phyloP scores from a whole-genome alignment of 2,888 invertebrate species.

The Ophion ellenae region DNA sequence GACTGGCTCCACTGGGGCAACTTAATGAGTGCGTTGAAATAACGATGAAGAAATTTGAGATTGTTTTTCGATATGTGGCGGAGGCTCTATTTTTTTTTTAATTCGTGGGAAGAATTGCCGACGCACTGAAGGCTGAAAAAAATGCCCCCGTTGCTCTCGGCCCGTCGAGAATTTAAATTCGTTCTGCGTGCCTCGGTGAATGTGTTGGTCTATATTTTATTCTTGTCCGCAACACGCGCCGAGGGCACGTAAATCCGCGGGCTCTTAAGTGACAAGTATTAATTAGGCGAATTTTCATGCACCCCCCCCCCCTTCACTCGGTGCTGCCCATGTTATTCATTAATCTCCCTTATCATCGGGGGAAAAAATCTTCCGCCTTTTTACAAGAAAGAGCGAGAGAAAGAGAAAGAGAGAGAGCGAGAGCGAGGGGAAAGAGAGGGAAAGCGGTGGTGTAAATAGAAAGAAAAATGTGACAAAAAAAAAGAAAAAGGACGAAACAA shows the following conservation, averaged over 20 bases:
- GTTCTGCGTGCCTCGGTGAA: not conserved
- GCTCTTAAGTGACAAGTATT: slow-evolving; percentile 62
- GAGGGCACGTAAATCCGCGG: slow-evolving; percentile 28
- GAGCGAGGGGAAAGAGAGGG: not conserved
- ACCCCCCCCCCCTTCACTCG: not conserved
- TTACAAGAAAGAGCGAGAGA: not conserved
- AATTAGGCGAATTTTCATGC: slow-evolving; percentile 50
- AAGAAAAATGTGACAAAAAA: not conserved
- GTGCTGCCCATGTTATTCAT: not conserved
- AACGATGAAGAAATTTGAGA: not conserved
- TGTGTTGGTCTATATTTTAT: not conserved
- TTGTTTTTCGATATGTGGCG: not conserved
- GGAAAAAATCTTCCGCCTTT: not conserved
- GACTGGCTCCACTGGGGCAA: not conserved
- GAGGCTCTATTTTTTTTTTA: not conserved
- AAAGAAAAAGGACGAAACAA: not conserved
- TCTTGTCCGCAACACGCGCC: slow-evolving; percentile 1
- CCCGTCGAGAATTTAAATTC: not conserved
- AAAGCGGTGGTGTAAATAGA: not conserved
- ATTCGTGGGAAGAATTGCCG: not conserved
- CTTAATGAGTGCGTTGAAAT: not conserved
- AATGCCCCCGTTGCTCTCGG: not conserved
- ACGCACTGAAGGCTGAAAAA: not conserved
- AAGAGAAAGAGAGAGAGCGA: not conserved
- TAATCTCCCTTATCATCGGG: not conserved